A percentile compares a stretch with the other conserved stretches of the same genome.
These are phyloP conservation scores for Alauda arvensis DNA, from an alignment of 2,797 vertebrate genomes.

Conservation along the genomic window DNA sequence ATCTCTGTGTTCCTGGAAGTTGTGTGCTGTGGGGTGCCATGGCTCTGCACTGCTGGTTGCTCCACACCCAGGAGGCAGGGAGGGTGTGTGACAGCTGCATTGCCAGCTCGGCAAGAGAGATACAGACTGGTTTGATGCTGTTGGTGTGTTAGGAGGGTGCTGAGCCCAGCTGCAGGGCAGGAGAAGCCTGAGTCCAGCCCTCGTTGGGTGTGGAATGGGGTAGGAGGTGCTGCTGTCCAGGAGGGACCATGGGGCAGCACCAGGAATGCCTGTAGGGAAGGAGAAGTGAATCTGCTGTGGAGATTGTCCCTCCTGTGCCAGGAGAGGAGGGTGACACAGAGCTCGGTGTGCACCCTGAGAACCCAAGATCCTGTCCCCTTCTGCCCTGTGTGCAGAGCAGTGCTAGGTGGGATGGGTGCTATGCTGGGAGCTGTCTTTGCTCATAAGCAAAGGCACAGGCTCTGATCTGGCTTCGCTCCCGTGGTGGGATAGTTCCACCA, in stretches of 20 bases:
- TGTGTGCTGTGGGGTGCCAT: not conserved
- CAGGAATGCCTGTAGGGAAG: rapidly evolving
- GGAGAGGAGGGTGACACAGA: not conserved
- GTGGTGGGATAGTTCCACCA: rapidly evolving
- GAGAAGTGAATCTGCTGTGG: not conserved
- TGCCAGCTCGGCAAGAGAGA: not conserved
- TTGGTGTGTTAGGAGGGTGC: not conserved
- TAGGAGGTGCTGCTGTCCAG: not conserved
- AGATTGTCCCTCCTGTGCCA: rapidly evolving
- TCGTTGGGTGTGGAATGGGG: rapidly evolving
- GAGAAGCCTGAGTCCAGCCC: not conserved
- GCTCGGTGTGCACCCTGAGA: rapidly evolving
- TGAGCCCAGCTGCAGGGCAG: not conserved
- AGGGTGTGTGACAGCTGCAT: not conserved
- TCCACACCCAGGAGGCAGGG: rapidly evolving
- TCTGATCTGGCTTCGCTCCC: not conserved
- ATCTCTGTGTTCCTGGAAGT: not conserved
- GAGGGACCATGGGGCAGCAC: rapidly evolving
- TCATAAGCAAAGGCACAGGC: not conserved
- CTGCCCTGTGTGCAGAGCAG: not conserved
- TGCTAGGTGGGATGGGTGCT: rapidly evolving
- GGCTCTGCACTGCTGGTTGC: not conserved
- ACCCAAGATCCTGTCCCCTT: not conserved
- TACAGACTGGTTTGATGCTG: rapidly evolving
- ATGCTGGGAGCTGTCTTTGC: not conserved